Evolutionary conservation across 2,113 vertebrate species (phyloP), one percentile per base, ranked within the genome.

Genomic region (Hemibates koningsi): DNA sequence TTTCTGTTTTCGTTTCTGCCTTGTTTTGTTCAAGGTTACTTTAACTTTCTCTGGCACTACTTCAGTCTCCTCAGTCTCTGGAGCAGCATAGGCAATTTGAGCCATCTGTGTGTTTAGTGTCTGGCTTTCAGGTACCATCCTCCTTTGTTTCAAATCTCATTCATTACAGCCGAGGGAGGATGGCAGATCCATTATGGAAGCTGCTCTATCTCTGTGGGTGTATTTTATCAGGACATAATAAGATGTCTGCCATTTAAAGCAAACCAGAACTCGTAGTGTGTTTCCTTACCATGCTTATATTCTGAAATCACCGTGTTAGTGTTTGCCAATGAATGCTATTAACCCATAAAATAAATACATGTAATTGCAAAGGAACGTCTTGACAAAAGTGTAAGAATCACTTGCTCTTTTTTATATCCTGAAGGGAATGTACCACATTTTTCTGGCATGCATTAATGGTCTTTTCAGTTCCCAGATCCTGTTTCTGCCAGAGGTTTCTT

Each of bases 81-180:
- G 92, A 94, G 91, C 92, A 54, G 93, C 92, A 87, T 83, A 92
- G 93, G 93, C 93, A 95, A 93, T 95, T 94, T 92, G 92, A 95
- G 92, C 95, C 95, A 95, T 95, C 94, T 95, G 95, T 92, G 95
- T 94, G 92, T 95, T 94, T 94, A 94, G 93, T 91, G 91, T 94
- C 94, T 95, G 94, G 93, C 95, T 94, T 92, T 92, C 95, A 96
- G 94, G 95, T 96, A 94, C 92, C 91, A 93, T 94, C 95, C 93
- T 93, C 94, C 93, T 95, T 95, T 96, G 94, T 96, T 95, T 95
- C 94, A 90, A 93, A 95, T 94, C 94, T 93, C 94, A 94, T 96
- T 96, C 94, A 96, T 96, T 96, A 95, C 92, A 95, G 95, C 92
- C 90, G 93, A 93, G 91, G 93, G 94, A 94, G 93, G 91, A 94